Percentiles rank a stretch among this genome's conserved stretches.
phyloP scores from a whole-genome alignment of 2,888 invertebrate species.

The Mesorhabditis belari region DNA sequence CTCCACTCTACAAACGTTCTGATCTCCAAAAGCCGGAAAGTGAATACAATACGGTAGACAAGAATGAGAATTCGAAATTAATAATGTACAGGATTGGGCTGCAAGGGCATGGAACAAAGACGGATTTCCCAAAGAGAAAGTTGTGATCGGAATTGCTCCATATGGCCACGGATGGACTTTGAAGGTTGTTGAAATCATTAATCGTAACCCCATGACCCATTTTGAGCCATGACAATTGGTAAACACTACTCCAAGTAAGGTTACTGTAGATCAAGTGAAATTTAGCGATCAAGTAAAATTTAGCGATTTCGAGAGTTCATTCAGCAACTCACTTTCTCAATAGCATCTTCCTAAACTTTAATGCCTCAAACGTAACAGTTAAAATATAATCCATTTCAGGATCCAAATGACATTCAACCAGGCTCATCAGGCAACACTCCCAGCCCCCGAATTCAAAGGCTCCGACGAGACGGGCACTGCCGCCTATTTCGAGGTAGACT shows the following conservation, averaged over 20 bases:
- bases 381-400: no score
- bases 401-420: neutral
- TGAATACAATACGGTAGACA: constrained; percentile 31
- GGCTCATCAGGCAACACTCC: constrained; percentile 61
- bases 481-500: constrained; percentile 86
- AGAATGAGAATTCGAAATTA: neutral
- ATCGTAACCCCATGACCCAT: no score
- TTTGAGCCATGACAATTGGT: no score
- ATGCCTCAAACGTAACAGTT: no score
- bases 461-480: constrained; percentile 85
- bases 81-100: constrained; percentile 67
- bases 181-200: no score
- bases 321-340: no score
- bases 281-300: no score
- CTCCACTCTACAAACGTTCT: constrained; percentile 22
- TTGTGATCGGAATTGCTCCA: constrained; percentile 34
- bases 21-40: constrained; percentile 8
- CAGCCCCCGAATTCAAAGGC: constrained; percentile 79
- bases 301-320: no score
- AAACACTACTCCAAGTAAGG: no score
- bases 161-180: constrained; percentile 19
- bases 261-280: no score
- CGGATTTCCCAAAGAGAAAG: constrained; percentile 37
- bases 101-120: constrained; percentile 66
- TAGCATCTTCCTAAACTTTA: no score